Evolutionary conservation across 2,888 invertebrate genomes (phyloP).

Genomic region (Lochmaea capreae): DNA sequence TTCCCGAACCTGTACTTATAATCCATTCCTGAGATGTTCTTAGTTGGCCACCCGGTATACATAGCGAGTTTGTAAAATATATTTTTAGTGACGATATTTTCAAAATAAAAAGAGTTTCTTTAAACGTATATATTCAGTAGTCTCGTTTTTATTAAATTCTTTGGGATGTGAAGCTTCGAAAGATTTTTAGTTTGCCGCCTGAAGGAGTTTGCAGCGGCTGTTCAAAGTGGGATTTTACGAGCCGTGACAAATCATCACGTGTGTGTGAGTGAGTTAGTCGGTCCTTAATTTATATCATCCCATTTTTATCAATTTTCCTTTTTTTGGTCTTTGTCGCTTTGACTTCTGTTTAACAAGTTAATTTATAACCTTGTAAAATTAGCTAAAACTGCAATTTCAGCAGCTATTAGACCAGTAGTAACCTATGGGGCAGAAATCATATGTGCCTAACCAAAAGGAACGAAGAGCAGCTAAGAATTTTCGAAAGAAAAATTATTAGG

Average conservation of each 20-base stretch:
- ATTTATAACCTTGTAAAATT: not conserved
- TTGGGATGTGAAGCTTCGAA: constrained; percentile 22
- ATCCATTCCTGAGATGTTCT: no score
- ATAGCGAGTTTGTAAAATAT: not conserved
- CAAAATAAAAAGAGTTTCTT: no score
- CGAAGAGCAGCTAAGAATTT: no score
- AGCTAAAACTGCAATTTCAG: no score
- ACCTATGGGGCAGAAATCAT: no score
- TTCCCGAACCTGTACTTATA: no score
- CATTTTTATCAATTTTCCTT: not conserved
- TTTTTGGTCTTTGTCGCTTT: not conserved
- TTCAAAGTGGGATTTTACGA: constrained; percentile 41
- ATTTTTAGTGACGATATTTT: not conserved
- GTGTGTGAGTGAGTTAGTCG: constrained; percentile 16
- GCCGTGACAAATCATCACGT: constrained; percentile 43
- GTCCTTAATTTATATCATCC: constrained; percentile 13
- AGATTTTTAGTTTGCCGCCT: constrained; percentile 43
- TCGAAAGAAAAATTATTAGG: no score
- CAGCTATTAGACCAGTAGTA: no score
- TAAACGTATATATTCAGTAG: no score
- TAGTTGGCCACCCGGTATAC: no score
- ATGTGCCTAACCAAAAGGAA: no score
- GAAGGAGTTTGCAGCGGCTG: constrained; percentile 36
- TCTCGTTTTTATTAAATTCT: constrained; percentile 14
- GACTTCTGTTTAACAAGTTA: not conserved